These are phyloP conservation scores for Leptothorax acervorum DNA, from an alignment of 2,888 invertebrate genomes.

Conservation along the genomic window DNA sequence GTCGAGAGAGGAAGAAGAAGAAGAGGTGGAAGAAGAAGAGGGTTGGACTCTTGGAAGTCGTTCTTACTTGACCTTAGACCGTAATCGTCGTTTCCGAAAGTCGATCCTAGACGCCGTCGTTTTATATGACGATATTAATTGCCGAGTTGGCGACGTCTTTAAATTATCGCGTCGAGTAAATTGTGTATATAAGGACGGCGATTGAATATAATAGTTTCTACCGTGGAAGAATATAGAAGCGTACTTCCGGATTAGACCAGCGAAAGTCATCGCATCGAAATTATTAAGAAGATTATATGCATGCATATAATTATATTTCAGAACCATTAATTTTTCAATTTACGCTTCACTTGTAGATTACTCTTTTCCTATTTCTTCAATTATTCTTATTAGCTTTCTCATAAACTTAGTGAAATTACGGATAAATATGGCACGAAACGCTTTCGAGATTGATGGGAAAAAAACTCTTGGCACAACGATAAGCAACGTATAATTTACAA, in stretches of 20 bases:
- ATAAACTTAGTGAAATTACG: neutral
- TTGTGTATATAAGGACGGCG: constrained; percentile 22
- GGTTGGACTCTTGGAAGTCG: constrained; percentile 66
- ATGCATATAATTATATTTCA: neutral
- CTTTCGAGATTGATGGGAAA: constrained; percentile 59
- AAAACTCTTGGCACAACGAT: constrained; percentile 40
- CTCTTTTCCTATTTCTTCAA: neutral
- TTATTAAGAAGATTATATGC: constrained; percentile 38
- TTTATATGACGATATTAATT: constrained; percentile 66
- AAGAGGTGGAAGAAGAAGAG: constrained; percentile 27
- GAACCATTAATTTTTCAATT: constrained; percentile 27
- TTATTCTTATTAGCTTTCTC: constrained; percentile 10
- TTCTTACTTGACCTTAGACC: constrained; percentile 73
- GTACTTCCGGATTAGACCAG: constrained; percentile 16
- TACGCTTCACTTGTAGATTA: neutral
- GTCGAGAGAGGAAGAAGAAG: neutral
- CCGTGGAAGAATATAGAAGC: neutral
- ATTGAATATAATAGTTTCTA: constrained; percentile 14
- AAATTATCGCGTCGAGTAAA: constrained; percentile 55
- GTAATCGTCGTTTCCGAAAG: constrained; percentile 71
- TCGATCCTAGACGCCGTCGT: constrained; percentile 73
- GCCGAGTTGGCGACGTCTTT: constrained; percentile 58
- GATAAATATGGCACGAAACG: constrained; percentile 72
- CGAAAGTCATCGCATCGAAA: neutral
- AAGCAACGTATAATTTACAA: constrained; percentile 36